Conservation (phyloP, 2,797 vertebrate genomes). For the Phataginus tricuspis region DNA sequence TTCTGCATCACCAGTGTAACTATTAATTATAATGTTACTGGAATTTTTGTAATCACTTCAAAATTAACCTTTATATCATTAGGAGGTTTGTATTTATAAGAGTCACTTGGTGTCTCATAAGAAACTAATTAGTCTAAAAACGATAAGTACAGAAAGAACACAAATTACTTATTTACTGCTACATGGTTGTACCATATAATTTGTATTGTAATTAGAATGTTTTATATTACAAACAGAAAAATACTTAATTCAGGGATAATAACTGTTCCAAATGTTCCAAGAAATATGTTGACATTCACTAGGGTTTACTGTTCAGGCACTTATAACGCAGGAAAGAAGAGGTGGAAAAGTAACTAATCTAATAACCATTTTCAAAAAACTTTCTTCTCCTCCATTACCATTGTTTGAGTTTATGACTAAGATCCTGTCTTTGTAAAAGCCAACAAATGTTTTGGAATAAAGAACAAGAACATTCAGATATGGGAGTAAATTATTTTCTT, state of each 20-base stretch:
- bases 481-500: not conserved
- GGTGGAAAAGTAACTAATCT: not conserved
- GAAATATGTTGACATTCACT: constrained; percentile 49
- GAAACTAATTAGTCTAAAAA: constrained; percentile 92
- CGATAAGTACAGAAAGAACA: constrained; percentile 88
- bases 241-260: constrained; percentile 75
- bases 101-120: constrained; percentile 86
- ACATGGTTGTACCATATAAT: constrained; percentile 87
- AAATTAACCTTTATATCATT: constrained; percentile 88
- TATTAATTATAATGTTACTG: constrained; percentile 83
- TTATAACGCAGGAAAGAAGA: not conserved
- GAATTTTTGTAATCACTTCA: constrained; percentile 86
- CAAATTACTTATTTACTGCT: constrained; percentile 91
- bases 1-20: constrained; percentile 81
- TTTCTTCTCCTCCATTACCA: not conserved
- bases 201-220: constrained; percentile 90
- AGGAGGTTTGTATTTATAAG: constrained; percentile 86
- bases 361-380: not conserved
- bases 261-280: constrained; percentile 72
- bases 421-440: not conserved
- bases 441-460: not conserved
- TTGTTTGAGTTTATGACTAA: constrained; percentile 49
- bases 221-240: constrained; percentile 81
- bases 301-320: not conserved
- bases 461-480: not conserved